Evolutionary conservation across 1,140 invertebrate species (phyloP).

Genomic region (Cydia fagiglandana): DNA sequence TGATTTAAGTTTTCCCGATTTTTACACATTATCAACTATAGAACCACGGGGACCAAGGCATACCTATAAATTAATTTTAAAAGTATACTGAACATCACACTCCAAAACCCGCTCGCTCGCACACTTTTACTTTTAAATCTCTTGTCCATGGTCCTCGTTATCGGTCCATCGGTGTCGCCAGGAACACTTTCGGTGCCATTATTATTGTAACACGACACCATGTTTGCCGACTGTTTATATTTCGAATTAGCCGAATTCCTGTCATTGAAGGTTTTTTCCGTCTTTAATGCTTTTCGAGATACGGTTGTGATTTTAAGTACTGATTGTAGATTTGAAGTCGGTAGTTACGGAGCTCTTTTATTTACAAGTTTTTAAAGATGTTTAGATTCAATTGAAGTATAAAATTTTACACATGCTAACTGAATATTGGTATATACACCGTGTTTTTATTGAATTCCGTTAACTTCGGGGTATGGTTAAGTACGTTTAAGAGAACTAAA

Average conservation of each 20-base stretch:
- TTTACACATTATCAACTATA: too few relatives aligned
- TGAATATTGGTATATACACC: too few relatives aligned
- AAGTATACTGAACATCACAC: neutral
- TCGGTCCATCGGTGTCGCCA: conserved; percentile 25
- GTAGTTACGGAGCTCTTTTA: neutral
- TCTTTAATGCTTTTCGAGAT: conserved; percentile 11
- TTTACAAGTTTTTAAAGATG: neutral
- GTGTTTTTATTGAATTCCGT: too few relatives aligned
- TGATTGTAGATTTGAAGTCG: neutral
- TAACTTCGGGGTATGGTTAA: too few relatives aligned
- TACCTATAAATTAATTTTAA: too few relatives aligned
- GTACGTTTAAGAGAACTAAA: too few relatives aligned
- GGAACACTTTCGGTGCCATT: conserved; percentile 30
- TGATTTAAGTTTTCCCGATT: too few relatives aligned
- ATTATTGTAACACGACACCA: conserved; percentile 13
- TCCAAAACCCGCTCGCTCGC: neutral
- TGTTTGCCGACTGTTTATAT: conserved; percentile 5
- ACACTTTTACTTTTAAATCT: conserved; percentile 12
- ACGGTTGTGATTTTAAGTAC: conserved; percentile 1
- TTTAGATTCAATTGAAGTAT: neutral
- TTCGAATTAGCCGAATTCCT: conserved; percentile 22
- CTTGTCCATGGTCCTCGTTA: neutral
- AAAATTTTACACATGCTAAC: neutral
- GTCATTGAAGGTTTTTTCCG: conserved; percentile 8
- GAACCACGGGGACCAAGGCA: too few relatives aligned